Evolutionary conservation across 1,140 invertebrate species (phyloP), one percentile per base, ranked within the genome.

Genomic region (Idris sp.): DNA sequence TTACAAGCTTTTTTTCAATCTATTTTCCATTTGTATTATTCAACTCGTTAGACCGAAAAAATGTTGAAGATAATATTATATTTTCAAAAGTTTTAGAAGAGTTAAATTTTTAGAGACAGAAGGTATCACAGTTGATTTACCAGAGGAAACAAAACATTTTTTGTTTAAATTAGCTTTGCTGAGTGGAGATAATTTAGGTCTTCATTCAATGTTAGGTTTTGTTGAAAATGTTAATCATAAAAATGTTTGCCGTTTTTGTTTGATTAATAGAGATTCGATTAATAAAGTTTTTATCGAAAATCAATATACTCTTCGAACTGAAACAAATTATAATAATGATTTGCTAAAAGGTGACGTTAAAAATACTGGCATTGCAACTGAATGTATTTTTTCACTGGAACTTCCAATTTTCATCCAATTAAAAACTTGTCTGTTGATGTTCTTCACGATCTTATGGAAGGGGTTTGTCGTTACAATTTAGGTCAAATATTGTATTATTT

Each of bases 11-110:
- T 84, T n/a, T n/a, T n/a, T n/a, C n/a, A n/a, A n/a, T n/a, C n/a
- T n/a, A n/a, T 41, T 82, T 82, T 72, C 31, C 82, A 13, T 53
- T 69, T 43, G 15, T 36, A 25, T 31, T 84, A 30, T 78, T 83
- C 53, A 68, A 82, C 53, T 49, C 73, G 6, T 36, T 65, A 62
- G 77, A 84, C 74, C 35, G 76, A 48, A 79, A 69, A 38, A 25
- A 15, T 26, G 78, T 67, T 59, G 31, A 54, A 38, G 73, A 78
- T 71, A 15, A 54, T 33, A 31, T 54, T 40, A 53, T 80, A 49
- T 79, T 82, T 49, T 35, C 26, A 7, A 58, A 44, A 71, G 16
- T 79, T 8, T 75, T 78, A 40, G 51, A 77, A 54, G 79, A 83
- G 49, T 14, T 83, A 33, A 49, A 19, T 65, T 62, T 61, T 58